Evolutionary conservation across 2,113 vertebrate species (phyloP).

Genomic region (Pedetes capensis): DNA sequence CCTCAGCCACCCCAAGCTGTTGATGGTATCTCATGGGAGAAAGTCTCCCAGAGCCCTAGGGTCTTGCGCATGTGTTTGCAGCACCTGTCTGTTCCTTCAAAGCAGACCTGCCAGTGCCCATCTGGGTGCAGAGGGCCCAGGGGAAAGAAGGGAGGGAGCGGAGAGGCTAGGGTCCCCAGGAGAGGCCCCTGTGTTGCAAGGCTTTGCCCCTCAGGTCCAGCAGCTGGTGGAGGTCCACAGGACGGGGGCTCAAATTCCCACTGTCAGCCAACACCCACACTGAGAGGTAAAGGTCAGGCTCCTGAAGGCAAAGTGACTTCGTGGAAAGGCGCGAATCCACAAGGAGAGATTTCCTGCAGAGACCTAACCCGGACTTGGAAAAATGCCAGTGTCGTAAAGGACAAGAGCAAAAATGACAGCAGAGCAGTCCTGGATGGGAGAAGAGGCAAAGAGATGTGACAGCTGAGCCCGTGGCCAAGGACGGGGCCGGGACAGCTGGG

Average conservation of each 20-base stretch:
- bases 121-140: too few species aligned
- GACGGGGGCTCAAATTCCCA: too few species aligned
- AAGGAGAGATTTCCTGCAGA: background rate
- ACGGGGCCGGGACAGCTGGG: background rate
- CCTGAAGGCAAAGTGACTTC: background rate
- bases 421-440: background rate
- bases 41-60: too few species aligned
- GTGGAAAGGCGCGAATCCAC: background rate
- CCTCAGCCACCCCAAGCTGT: background rate
- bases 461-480: background rate
- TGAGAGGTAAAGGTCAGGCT: background rate
- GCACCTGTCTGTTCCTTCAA: background rate
- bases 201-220: background rate
- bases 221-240: too few species aligned
- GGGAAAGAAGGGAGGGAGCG: background rate
- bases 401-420: background rate
- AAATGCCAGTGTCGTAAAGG: background rate
- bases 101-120: background rate
- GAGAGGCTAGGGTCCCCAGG: background rate
- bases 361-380: background rate
- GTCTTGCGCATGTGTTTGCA: accelerated
- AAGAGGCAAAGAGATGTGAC: background rate
- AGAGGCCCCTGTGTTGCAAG: background rate
- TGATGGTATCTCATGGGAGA: background rate
- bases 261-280: too few species aligned